Percentiles rank a stretch among this genome's conserved stretches.
Evolutionary conservation across 2,113 vertebrate genomes (phyloP).

Genomic region (Petaurus breviceps): DNA sequence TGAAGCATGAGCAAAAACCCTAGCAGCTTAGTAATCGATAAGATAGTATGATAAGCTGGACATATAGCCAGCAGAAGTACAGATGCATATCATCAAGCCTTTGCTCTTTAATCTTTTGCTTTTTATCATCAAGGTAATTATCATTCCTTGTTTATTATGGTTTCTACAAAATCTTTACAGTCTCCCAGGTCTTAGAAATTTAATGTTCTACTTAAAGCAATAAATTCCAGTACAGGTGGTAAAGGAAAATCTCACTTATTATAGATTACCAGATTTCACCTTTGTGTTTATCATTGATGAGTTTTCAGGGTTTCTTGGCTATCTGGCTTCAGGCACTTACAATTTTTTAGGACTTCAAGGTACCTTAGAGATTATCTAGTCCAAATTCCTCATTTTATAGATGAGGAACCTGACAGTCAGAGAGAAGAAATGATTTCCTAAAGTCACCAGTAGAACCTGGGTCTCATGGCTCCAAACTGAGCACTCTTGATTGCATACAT

Average conservation of each 20-base stretch:
- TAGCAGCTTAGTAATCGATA: neutral
- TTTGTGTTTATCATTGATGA: neutral
- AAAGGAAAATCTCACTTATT: neutral
- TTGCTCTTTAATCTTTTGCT: neutral
- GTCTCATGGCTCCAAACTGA: neutral
- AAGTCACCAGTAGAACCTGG: neutral
- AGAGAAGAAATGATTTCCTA: neutral
- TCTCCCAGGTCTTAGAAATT: neutral
- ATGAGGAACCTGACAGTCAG: neutral
- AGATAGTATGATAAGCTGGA: neutral
- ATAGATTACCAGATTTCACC: neutral
- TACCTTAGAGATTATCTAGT: neutral
- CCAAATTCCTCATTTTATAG: neutral
- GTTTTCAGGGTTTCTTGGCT: neutral
- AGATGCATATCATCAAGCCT: neutral
- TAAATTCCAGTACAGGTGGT: neutral
- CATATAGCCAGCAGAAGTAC: neutral
- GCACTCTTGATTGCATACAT: neutral
- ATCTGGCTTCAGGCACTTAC: neutral
- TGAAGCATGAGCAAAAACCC: constrained; percentile 15
- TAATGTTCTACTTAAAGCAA: neutral
- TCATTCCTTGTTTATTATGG: neutral
- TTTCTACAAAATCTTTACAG: neutral
- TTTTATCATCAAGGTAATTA: neutral
- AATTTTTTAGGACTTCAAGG: neutral